Conservation (phyloP, 1,140 invertebrate species). For the Cyclargus thomasi region DNA sequence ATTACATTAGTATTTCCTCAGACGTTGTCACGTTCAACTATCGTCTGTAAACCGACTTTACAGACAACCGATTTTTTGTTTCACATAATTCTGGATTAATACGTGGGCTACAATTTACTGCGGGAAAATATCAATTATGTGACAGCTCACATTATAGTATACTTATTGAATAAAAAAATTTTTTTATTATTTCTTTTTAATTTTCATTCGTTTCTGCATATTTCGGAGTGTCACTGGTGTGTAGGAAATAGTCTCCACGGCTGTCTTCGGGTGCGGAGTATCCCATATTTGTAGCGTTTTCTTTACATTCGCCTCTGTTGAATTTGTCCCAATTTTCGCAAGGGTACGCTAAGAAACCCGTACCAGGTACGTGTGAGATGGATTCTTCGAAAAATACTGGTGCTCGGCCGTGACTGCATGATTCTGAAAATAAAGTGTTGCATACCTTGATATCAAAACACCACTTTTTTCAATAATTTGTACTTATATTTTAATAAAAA, state of each 20-base stretch:
- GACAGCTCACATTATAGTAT: too few species aligned
- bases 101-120: too few species aligned
- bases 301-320: conserved; percentile 73
- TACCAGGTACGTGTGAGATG: conserved; percentile 70
- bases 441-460: too few species aligned
- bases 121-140: too few species aligned
- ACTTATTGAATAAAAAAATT: too few species aligned
- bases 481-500: too few species aligned
- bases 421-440: conserved; percentile 68
- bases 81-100: too few species aligned
- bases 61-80: too few species aligned
- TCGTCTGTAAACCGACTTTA: too few species aligned
- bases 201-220: conserved; percentile 53
- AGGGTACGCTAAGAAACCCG: conserved; percentile 75
- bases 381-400: conserved; percentile 82
- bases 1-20: too few species aligned
- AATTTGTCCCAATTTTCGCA: conserved; percentile 79
- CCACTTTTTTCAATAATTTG: too few species aligned
- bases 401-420: conserved; percentile 84
- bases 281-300: conserved; percentile 76
- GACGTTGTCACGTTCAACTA: too few species aligned
- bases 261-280: conserved; percentile 68
- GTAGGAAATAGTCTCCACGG: conserved; percentile 79
- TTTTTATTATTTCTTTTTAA: background rate
- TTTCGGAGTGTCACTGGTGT: conserved; percentile 75